Base-by-base conservation (phyloP, 2,113 vertebrate genomes). In the Conger conger region DNA sequence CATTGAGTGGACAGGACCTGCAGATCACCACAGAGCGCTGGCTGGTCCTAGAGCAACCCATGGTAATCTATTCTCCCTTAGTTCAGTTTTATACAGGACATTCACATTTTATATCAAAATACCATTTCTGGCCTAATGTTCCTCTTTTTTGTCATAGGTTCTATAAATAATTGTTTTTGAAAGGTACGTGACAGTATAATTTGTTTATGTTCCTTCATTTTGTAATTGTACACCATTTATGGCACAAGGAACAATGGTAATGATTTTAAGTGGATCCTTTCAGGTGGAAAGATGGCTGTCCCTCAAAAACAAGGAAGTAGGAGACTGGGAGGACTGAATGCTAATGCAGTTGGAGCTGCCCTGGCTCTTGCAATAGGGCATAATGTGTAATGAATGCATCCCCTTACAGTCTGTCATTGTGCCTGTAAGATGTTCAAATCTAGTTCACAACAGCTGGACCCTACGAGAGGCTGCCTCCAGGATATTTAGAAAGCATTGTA, bases 21-120 rank as follows among this genome's bases (percentile, higher is more conserved):
- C 97, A 99, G 91, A 94, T 87, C 13, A 89, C 96, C 90, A 96
- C 96, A 0, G 97, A 98, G 88, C 97, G 97, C 86, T 99, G 97
- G 98, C 95, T 99, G 91, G 93, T 99, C 81, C 94, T 99, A 36
- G 97, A 97, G 84, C 91, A 86, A n/a, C 92, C 89, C 40, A 89
- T 93, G 92, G 93, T 95, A 85, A 3, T 27, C n/a, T 33, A 27
- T 33, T 73, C 68, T 33, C 27, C n/a, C 68, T 33, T 30, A 73
- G 27, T 27, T 73, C 68, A 73, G 11, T 73, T 27, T 20, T 17
- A 68, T 27, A 3, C 60, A 68, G 60, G 20, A 27, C 20, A 16
- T n/a, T 23, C 60, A 68, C 4, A 9, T 3, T 68, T 3, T 9
- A 16, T 57, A n/a, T 9, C 54, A 18, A 16, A 57, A 57, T 3